These are phyloP conservation scores for Hermatobates lingyangjiaoensis DNA, from an alignment of 1,140 invertebrate species.

Conservation along the genomic window DNA sequence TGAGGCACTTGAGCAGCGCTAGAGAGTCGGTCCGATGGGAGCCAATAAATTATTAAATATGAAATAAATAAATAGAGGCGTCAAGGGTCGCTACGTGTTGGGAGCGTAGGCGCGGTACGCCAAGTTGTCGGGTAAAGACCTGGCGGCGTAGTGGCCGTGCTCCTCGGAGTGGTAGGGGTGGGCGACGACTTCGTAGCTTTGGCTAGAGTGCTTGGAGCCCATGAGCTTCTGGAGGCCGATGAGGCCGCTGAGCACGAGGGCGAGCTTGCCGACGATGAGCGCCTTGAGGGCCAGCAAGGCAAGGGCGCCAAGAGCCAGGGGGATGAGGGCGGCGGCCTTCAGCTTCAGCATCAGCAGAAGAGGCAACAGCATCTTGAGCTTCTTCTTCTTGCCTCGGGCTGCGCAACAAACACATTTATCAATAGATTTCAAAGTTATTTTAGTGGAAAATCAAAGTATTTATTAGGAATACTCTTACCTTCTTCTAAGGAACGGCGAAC, in stretches of 20 bases:
- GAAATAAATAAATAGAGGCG: too few species aligned
- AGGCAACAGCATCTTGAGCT: conserved; percentile 42
- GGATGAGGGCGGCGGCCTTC: conserved; percentile 57
- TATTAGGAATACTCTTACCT: too few species aligned
- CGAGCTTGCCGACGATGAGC: conserved; percentile 57
- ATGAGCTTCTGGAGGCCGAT: conserved; percentile 61
- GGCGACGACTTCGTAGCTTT: conserved; percentile 51
- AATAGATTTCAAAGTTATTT: too few species aligned
- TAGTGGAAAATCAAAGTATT: too few species aligned
- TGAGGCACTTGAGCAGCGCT: too few species aligned
- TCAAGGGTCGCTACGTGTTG: conserved; percentile 1
- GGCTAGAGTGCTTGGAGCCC: conserved; percentile 37
- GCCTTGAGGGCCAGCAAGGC: conserved; percentile 68
- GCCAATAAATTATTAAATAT: too few species aligned
- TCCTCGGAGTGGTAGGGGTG: conserved; percentile 41
- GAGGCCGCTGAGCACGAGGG: conserved; percentile 50
- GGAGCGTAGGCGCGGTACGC: conserved; percentile 36
- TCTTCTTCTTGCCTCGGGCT: conserved; percentile 37
- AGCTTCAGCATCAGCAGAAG: conserved; percentile 53
- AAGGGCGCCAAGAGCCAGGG: conserved; percentile 51
- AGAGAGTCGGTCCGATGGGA: too few species aligned
- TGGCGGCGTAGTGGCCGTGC: conserved; percentile 36
- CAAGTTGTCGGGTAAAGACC: conserved; percentile 34
- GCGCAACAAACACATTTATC: too few species aligned
- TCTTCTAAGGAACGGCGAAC: conserved; percentile 41